A percentile compares a stretch with the other conserved stretches of the same genome.
Evolutionary conservation across 1,140 invertebrate genomes (phyloP).

Genomic region (Dreissena rostriformis): DNA sequence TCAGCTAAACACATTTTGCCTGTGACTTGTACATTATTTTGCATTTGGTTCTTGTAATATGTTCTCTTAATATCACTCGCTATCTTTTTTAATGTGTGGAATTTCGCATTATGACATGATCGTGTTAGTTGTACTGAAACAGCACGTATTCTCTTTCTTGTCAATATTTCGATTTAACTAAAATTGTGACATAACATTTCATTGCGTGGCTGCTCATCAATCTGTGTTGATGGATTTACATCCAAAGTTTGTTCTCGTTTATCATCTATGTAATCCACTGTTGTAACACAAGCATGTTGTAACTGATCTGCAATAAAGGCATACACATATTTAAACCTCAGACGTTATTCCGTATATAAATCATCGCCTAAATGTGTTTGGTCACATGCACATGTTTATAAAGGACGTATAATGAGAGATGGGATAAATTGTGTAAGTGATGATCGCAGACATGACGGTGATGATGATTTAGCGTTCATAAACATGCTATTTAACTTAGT

Average conservation of each 20-base stretch:
- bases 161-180: conserved; percentile 1
- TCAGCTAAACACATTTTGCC: conserved; percentile 24
- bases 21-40: background rate
- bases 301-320: conserved; percentile 16
- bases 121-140: conserved; percentile 13
- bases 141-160: conserved; percentile 8
- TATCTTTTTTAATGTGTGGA: background rate
- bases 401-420: no score
- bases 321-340: conserved; percentile 9
- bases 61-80: conserved; percentile 9
- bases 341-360: no score
- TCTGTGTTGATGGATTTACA: background rate
- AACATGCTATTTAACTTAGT: no score
- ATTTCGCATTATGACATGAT: conserved; percentile 21
- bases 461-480: no score
- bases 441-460: no score
- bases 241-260: background rate
- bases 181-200: conserved; percentile 19
- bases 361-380: no score
- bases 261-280: background rate
- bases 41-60: conserved; percentile 15
- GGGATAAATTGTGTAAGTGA: no score
- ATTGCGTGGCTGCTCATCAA: background rate
- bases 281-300: background rate
- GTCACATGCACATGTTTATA: no score